phyloP scores from a whole-genome alignment of 1,140 invertebrate genomes.

The Brevipalpus yothersi region DNA sequence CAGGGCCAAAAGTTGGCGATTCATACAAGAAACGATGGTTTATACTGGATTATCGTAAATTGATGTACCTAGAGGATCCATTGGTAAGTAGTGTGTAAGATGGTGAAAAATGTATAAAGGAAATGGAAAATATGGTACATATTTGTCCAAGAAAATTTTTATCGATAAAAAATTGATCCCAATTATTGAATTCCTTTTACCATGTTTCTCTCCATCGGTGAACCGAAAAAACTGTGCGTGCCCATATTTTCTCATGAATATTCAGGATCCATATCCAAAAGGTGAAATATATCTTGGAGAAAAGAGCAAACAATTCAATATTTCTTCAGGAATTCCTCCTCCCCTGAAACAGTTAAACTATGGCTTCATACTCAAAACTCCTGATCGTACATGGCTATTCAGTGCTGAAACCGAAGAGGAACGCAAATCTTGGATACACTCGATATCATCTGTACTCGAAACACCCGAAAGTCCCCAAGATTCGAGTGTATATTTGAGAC shows the following conservation, averaged over 20 bases:
- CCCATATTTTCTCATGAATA: neutral
- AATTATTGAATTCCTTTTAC: too few species aligned
- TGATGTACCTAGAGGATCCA: conserved; percentile 72
- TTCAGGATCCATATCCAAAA: conserved; percentile 52
- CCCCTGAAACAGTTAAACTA: conserved; percentile 40
- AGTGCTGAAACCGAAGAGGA: conserved; percentile 51
- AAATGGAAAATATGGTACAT: neutral
- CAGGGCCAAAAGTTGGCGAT: conserved; percentile 48
- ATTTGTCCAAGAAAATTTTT: neutral
- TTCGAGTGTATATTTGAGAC: neutral
- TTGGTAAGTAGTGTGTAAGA: conserved; percentile 24
- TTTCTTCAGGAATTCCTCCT: conserved; percentile 30
- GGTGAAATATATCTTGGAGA: conserved; percentile 70
- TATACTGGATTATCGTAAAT: conserved; percentile 46
- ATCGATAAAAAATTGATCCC: neutral
- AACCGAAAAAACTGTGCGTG: too few species aligned
- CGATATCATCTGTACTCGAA: conserved; percentile 26
- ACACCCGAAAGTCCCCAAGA: neutral
- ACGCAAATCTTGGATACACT: conserved; percentile 47
- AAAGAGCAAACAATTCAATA: conserved; percentile 40
- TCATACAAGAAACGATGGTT: conserved; percentile 64
- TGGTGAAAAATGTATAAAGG: neutral
- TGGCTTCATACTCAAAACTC: conserved; percentile 54
- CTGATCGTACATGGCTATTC: conserved; percentile 50
- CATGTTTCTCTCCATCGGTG: too few species aligned